phyloP scores from a whole-genome alignment of 2,113 vertebrate genomes.

The Micronycteris hirsuta region DNA sequence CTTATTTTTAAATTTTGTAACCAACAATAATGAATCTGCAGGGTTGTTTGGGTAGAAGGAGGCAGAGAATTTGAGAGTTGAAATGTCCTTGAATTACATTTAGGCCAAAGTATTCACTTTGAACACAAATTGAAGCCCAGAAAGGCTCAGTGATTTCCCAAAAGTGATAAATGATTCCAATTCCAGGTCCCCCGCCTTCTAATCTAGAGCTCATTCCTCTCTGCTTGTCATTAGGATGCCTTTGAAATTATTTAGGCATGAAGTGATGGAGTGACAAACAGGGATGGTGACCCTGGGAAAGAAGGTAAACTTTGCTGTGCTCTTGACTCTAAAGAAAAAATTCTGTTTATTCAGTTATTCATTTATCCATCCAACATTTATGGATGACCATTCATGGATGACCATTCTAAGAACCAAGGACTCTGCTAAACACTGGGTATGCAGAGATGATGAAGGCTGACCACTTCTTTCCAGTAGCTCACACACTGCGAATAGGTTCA shows the following conservation, averaged over 20 bases:
- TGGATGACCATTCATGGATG: not conserved
- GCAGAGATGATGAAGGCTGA: not conserved
- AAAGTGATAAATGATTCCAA: not conserved
- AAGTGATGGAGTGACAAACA: not conserved
- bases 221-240: not conserved
- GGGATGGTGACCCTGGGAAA: not conserved
- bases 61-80: conserved; percentile 8
- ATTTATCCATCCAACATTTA: not conserved
- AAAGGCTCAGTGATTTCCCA: not conserved
- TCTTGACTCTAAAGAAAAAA: not conserved
- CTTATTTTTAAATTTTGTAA: conserved; percentile 48
- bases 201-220: not conserved
- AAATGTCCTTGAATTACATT: conserved; percentile 33
- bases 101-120: conserved; percentile 1
- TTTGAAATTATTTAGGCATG: not conserved
- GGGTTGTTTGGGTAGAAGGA: conserved; percentile 43
- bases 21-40: conserved; percentile 44
- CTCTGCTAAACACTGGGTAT: not conserved
- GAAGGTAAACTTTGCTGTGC: not conserved
- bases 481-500: not conserved
- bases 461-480: not conserved
- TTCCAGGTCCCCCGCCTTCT: not conserved
- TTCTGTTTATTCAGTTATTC: not conserved
- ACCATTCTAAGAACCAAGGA: not conserved
- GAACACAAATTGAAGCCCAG: not conserved